Evolutionary conservation across 2,113 vertebrate species (phyloP).

Genomic region (Tamias sibiricus): DNA sequence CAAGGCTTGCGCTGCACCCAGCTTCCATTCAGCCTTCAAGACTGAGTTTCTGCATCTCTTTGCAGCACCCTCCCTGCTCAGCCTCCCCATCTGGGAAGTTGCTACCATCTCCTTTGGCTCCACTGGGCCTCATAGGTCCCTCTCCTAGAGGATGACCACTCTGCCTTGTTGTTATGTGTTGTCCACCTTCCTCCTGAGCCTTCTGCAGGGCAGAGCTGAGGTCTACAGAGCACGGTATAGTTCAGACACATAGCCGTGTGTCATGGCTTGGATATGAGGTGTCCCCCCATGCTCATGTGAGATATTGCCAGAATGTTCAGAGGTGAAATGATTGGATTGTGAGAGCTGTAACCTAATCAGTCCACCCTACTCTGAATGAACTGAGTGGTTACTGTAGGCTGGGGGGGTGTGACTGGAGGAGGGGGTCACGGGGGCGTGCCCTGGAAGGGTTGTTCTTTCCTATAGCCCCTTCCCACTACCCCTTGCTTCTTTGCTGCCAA

Average conservation of each 20-base stretch:
- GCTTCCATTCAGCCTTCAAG: neutral
- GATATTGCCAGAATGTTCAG: too few species aligned
- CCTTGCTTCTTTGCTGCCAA: too few species aligned
- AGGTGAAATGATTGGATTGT: too few species aligned
- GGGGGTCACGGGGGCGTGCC: too few species aligned
- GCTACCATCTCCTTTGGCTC: neutral
- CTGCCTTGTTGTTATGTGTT: neutral
- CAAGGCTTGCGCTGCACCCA: neutral
- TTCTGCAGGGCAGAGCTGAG: neutral
- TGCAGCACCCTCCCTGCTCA: neutral
- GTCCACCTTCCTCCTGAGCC: neutral
- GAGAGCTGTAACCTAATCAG: too few species aligned
- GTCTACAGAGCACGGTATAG: neutral
- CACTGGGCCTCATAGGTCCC: neutral
- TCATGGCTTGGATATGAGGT: too few species aligned
- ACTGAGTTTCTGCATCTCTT: neutral
- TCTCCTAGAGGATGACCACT: neutral
- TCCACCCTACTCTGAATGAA: too few species aligned
- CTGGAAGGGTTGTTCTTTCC: too few species aligned
- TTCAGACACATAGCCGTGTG: neutral
- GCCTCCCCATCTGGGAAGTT: neutral
- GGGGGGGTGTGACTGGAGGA: too few species aligned
- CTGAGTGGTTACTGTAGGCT: too few species aligned
- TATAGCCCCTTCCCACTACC: too few species aligned
- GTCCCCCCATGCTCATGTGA: too few species aligned